Base-by-base conservation (phyloP, 2,113 vertebrate genomes). In the Neoarius graeffei region DNA sequence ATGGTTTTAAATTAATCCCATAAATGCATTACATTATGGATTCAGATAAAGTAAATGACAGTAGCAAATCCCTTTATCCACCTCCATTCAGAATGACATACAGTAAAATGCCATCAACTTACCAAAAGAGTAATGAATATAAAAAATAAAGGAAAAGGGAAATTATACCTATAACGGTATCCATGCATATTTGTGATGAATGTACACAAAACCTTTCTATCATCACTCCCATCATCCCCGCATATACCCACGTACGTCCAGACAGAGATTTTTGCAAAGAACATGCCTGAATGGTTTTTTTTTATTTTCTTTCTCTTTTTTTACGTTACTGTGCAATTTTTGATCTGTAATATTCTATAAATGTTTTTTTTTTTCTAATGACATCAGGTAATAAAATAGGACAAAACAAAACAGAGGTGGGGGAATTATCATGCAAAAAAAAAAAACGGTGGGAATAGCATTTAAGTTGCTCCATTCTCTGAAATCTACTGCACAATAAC, bases 81-180 rank as follows among this genome's bases (percentile, higher is more conserved):
- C 11, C 48, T 87, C 27, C 15, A 25, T 85, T 88, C 66, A 82
- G 48, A 89, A 83, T 62, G 62, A 76, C 30, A 79, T 85, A 81
- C 66, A 57, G 14, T 86, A 69, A 79, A 73, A 71, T 82, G 56
- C 42, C 62, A 80, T 50, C 52, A 14, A 90, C 50, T 87, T 90
- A 77, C 79, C 77, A 88, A 74, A 56, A 92, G 92, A 93, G 93
- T 91, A 94, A 94, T 62, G 95, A 92, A 93, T 91, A 52, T 92
- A 93, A 88, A 93, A 94, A 95, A 35, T 94, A 91, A 93, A 91
- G 48, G 91, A 92, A 84, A 92, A 94, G 94, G 0, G 54, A 74
- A 88, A 84, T n/a, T 60, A 88, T 95, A 95, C 95, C 95, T 95
- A 95, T 66, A 95, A 95, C 94, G 95, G 94, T 95, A 96, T 95